These are phyloP conservation scores for Cyclopterus lumpus DNA, from an alignment of 2,797 vertebrate species.

Conservation along the genomic window DNA sequence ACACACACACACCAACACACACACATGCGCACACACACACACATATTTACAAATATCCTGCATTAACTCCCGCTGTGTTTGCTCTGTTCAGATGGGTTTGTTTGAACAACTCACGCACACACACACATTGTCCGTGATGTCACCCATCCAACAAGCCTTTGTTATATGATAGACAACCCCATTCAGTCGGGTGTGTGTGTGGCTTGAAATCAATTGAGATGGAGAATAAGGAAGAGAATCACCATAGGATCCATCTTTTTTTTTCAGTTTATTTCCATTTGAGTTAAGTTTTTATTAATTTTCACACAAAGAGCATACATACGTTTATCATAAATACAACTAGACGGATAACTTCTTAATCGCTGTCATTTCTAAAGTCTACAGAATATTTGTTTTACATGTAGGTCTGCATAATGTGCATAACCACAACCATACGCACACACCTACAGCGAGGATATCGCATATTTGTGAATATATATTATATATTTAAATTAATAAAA, in stretches of 20 bases:
- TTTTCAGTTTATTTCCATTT: constrained; percentile 10
- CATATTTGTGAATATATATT: background rate
- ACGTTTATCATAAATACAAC: background rate
- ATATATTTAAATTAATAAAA: background rate
- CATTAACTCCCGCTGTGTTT: constrained; percentile 61
- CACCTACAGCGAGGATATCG: background rate
- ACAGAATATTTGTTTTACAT: background rate
- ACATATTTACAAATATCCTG: constrained; percentile 62
- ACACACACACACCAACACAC: constrained; percentile 6
- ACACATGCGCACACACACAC: constrained; percentile 34
- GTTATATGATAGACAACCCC: constrained; percentile 75
- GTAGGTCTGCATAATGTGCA: background rate
- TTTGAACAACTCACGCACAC: constrained; percentile 65
- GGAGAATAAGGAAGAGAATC: constrained; percentile 46
- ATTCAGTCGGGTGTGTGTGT: constrained; percentile 52
- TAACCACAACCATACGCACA: background rate
- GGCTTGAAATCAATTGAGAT: constrained; percentile 47
- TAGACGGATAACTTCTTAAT: no score
- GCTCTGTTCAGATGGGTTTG: constrained; percentile 66
- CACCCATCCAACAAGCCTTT: constrained; percentile 68
- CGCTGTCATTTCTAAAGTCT: background rate
- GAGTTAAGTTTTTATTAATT: background rate
- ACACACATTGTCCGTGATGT: constrained; percentile 68
- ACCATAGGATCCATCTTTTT: constrained; percentile 23
- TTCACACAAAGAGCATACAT: background rate